Evolutionary conservation across 2,888 invertebrate species (phyloP).

Genomic region (Amphipoea lucens): DNA sequence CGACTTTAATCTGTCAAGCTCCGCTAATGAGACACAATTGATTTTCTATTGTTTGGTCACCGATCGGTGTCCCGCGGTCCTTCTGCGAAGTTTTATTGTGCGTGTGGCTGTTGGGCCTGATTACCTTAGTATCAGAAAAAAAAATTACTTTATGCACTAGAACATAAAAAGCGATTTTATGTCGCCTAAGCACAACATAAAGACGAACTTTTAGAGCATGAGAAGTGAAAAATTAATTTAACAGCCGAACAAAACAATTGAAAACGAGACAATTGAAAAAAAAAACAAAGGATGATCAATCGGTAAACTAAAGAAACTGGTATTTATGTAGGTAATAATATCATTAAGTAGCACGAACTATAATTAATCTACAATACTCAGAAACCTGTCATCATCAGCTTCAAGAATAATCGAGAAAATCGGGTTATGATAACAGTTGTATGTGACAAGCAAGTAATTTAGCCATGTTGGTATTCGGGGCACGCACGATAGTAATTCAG

Average conservation of each 20-base stretch:
- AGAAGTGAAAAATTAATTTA: neutral
- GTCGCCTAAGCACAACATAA: too few relatives aligned
- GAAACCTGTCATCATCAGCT: constrained; percentile 46
- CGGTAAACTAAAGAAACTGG: neutral
- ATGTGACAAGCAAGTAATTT: constrained; percentile 62
- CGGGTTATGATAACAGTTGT: constrained; percentile 51
- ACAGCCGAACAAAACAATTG: neutral
- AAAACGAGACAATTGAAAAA: neutral
- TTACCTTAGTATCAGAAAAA: too few relatives aligned
- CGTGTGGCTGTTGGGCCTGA: too few relatives aligned
- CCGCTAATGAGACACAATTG: too few relatives aligned
- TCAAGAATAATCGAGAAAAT: constrained; percentile 59
- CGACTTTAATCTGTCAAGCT: too few relatives aligned
- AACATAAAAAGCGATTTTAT: too few relatives aligned
- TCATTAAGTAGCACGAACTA: constrained; percentile 6
- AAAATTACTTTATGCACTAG: too few relatives aligned
- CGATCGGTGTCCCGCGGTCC: too few relatives aligned
- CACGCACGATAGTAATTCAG: constrained; percentile 57
- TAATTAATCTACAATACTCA: constrained; percentile 27
- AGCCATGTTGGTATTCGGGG: constrained; percentile 38
- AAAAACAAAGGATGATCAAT: constrained; percentile 5
- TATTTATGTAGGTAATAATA: neutral
- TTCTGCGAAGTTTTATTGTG: too few relatives aligned
- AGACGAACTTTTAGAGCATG: too few relatives aligned
- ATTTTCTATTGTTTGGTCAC: too few relatives aligned